Evolutionary conservation across 2,888 invertebrate species (phyloP).

Genomic region (Xestia sexstrigata): DNA sequence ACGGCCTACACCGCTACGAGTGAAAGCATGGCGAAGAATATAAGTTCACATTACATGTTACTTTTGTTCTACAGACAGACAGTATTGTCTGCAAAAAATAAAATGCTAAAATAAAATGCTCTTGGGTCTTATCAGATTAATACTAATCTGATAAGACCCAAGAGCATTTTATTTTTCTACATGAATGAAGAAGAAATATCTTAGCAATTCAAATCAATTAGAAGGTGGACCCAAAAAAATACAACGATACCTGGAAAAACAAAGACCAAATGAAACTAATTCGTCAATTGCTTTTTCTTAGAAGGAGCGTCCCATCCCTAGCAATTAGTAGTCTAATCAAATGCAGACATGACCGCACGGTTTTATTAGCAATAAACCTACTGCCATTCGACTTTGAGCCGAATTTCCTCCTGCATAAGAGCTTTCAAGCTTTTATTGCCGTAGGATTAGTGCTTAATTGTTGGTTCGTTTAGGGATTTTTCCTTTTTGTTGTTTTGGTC

Average conservation of each 20-base stretch:
- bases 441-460: constrained; percentile 39
- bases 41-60: not conserved
- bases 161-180: not conserved
- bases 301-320: constrained; percentile 36
- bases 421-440: constrained; percentile 7
- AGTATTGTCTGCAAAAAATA: too few species aligned
- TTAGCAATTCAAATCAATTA: not conserved
- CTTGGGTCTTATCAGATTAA: too few species aligned
- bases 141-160: too few species aligned
- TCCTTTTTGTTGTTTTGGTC: constrained; percentile 7
- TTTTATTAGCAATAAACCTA: constrained; percentile 45
- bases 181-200: not conserved
- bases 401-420: constrained; percentile 7
- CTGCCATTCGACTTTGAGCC: constrained; percentile 30
- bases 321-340: constrained; percentile 58
- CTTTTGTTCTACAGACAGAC: not conserved
- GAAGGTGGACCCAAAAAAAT: not conserved
- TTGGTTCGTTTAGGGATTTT: constrained; percentile 28
- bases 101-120: not conserved
- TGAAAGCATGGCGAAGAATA: not conserved
- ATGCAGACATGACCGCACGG: constrained; percentile 51
- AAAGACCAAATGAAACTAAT: constrained; percentile 8
- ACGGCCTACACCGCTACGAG: constrained; percentile 14
- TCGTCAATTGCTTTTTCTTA: constrained; percentile 12
- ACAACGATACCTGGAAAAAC: not conserved